Evolutionary conservation across 2,113 vertebrate genomes (phyloP), one percentile per base, ranked within the genome.

Genomic region (Albula goreensis): DNA sequence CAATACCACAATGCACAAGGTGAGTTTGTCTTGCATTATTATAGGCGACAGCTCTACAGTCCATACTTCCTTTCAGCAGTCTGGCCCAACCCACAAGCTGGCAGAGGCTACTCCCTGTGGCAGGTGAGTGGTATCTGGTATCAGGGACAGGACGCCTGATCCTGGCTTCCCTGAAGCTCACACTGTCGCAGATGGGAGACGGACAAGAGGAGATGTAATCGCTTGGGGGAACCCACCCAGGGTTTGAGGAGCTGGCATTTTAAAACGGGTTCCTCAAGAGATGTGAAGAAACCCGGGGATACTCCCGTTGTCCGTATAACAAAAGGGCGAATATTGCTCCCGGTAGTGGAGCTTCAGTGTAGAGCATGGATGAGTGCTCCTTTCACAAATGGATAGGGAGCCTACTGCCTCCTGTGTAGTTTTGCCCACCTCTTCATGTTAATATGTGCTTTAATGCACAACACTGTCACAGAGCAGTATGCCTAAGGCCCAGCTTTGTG

Each of bases 121-220:
- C 91, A 92, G 90, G 90, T 91, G 91, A 91, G 86, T 83, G 86
- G 90, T 91, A 88, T 93, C 90, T 80, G 88, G 81, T 93, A 90
- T 74, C 89, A 84, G 84, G 86, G 50, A 87, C 90, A 90, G 91
- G 91, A 90, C 77, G 31, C 87, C 88, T 91, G 91, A 82, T 56
- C 53, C 52, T 52, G 41, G 57, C 9, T 8, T 80, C 83, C 91
- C 89, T 3, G 82, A 91, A 90, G 90, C 86, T 4, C n/a, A 66
- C 53, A 85, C 89, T 77, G 74, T 53, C 85, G 82, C 89, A 90
- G 82, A 78, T 91, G 90, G 88, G 85, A 90, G 80, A 77, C 52
- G 7, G 83, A 87, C 82, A 80, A 70, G 25, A 41, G 84, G 85
- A 87, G 78, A 57, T 5, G n/a, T 9, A 22, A 9, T 74, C 70